A percentile compares a stretch with the other conserved stretches of the same genome.
These are phyloP conservation scores for Parotocinclus haroldoi DNA, from an alignment of 2,797 vertebrate genomes.

Conservation along the genomic window DNA sequence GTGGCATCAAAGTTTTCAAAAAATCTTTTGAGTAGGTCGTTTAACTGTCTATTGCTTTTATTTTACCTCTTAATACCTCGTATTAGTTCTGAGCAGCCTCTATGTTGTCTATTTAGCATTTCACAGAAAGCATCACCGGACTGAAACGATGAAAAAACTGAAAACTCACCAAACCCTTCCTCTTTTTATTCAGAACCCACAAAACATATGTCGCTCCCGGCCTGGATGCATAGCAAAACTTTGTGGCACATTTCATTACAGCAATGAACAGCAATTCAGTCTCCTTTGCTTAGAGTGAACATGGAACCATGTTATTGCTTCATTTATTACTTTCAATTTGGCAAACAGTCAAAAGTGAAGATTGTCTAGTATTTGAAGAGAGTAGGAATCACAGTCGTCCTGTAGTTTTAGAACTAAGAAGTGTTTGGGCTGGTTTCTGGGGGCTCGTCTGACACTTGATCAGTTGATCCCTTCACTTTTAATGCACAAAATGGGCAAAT, in stretches of 20 bases:
- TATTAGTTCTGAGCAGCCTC: too few species aligned
- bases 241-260: constrained; percentile 16
- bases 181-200: constrained; percentile 35
- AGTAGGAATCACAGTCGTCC: background rate
- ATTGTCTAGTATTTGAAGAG: constrained; percentile 12
- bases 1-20: too few species aligned
- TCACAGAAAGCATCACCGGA: too few species aligned
- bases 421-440: too few species aligned
- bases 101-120: too few species aligned
- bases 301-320: constrained; percentile 46
- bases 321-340: constrained; percentile 35
- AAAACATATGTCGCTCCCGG: constrained; percentile 13
- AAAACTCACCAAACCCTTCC: constrained; percentile 13
- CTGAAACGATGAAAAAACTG: background rate
- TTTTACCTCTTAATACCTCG: too few species aligned
- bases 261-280: constrained; percentile 29
- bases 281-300: constrained; percentile 7
- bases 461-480: too few species aligned
- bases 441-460: too few species aligned
- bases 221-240: constrained; percentile 35
- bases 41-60: too few species aligned
- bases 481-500: too few species aligned
- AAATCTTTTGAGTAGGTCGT: too few species aligned
- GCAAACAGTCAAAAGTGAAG: constrained; percentile 23
- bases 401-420: background rate